Evolutionary conservation across 2,113 vertebrate genomes (phyloP).

Genomic region (Poecile atricapillus): DNA sequence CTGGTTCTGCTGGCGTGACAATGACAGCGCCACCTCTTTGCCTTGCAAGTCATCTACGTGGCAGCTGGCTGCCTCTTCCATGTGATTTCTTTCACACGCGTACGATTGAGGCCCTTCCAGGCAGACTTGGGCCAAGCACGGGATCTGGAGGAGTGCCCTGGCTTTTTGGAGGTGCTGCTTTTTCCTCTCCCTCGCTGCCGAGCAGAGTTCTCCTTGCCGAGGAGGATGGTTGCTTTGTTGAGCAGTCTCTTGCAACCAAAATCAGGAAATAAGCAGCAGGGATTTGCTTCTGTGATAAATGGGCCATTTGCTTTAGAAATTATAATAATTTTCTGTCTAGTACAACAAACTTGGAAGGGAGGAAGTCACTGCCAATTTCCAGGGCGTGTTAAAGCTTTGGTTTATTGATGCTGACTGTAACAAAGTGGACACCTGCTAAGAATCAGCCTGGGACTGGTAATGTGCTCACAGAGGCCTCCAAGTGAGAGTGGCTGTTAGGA

Average conservation of each 20-base stretch:
- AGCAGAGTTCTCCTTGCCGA: background rate
- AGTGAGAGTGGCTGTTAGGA: background rate
- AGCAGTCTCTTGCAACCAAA: background rate
- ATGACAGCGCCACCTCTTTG: constrained; percentile 39
- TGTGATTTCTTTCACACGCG: background rate
- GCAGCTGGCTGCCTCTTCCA: constrained; percentile 31
- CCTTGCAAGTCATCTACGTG: constrained; percentile 30
- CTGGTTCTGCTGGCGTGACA: background rate
- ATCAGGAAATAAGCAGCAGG: background rate
- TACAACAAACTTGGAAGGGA: background rate
- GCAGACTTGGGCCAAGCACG: background rate
- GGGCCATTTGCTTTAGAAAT: background rate
- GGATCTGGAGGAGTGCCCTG: background rate
- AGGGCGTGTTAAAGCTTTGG: background rate
- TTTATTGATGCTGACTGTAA: background rate
- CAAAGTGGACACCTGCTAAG: background rate
- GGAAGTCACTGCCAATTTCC: background rate
- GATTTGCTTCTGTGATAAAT: background rate
- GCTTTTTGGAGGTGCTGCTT: background rate
- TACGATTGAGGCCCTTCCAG: background rate
- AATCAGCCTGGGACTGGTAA: background rate
- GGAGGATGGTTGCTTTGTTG: background rate
- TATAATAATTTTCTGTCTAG: background rate
- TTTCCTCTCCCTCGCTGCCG: background rate
- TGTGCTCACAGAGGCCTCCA: background rate